phyloP scores from a whole-genome alignment of 2,797 vertebrate genomes.

The Ctenochaetus hawaiiensis region DNA sequence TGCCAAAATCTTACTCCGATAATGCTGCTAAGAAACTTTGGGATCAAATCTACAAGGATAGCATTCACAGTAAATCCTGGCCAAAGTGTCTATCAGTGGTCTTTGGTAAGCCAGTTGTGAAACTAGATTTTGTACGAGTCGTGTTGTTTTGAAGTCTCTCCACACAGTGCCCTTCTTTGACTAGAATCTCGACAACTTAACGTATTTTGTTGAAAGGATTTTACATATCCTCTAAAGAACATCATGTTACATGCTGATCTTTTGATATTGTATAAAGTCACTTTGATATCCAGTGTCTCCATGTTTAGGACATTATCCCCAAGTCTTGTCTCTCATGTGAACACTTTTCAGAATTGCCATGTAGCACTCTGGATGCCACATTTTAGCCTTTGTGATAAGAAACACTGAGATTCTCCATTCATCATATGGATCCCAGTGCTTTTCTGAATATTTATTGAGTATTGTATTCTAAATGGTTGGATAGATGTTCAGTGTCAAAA shows the following conservation, averaged over 20 bases:
- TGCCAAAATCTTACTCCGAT: slow-evolving; percentile 57
- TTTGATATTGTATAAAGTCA: slow-evolving; percentile 68
- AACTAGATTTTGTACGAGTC: slow-evolving; percentile 36
- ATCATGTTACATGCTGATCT: slow-evolving; percentile 46
- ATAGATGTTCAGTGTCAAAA: slow-evolving; percentile 84
- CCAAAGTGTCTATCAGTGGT: slow-evolving; percentile 30
- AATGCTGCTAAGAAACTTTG: slow-evolving; percentile 73
- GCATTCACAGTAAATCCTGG: slow-evolving; percentile 43
- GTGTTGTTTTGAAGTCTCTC: slow-evolving; percentile 52
- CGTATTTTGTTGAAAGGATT: slow-evolving; percentile 33
- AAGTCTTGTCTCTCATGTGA: slow-evolving; percentile 61
- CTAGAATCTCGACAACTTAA: slow-evolving; percentile 38
- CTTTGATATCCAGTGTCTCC: slow-evolving; percentile 64
- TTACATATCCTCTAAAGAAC: slow-evolving; percentile 32
- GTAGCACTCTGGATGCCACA: slow-evolving; percentile 70
- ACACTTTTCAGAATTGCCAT: slow-evolving; percentile 68
- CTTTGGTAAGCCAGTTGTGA: slow-evolving; percentile 27
- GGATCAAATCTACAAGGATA: slow-evolving; percentile 33
- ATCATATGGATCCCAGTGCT: slow-evolving; percentile 67
- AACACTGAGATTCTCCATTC: slow-evolving; percentile 56
- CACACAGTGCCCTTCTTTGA: slow-evolving; percentile 59
- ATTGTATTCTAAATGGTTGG: slow-evolving; percentile 83
- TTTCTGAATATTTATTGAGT: slow-evolving; percentile 80
- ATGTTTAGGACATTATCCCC: slow-evolving; percentile 61
- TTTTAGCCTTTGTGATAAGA: slow-evolving; percentile 71